These are phyloP conservation scores for Actenoides lindsayi DNA, from an alignment of 2,113 vertebrate genomes.

Conservation along the genomic window DNA sequence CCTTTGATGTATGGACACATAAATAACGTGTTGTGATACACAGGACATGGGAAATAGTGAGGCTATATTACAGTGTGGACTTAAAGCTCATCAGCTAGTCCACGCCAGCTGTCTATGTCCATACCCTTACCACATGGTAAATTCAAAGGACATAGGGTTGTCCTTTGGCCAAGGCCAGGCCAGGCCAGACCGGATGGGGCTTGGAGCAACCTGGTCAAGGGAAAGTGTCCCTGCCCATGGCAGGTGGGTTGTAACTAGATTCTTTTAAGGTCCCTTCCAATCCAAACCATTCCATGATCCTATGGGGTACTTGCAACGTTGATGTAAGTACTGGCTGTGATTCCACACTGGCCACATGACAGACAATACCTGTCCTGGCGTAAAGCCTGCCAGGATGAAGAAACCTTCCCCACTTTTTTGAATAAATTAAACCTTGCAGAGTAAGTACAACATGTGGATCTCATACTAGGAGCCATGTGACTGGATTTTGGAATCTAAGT, in stretches of 20 bases:
- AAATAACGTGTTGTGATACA: accelerated
- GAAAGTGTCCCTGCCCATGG: not conserved
- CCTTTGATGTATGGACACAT: accelerated
- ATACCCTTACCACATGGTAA: not conserved
- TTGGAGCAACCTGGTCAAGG: not conserved
- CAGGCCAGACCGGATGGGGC: not conserved
- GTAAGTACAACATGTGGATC: not conserved
- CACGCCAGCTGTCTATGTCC: not conserved
- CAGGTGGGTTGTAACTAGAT: not conserved
- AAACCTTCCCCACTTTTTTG: not conserved
- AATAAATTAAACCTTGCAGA: not conserved
- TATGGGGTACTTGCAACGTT: accelerated
- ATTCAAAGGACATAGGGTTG: not conserved
- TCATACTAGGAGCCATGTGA: not conserved
- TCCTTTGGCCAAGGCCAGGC: not conserved
- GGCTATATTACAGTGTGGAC: not conserved
- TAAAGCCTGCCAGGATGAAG: not conserved
- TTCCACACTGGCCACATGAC: not conserved
- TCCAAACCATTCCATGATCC: not conserved
- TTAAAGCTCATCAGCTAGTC: not conserved
- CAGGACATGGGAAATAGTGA: not conserved
- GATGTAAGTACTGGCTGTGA: not conserved
- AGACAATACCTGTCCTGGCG: not conserved
- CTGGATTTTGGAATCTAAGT: not conserved
- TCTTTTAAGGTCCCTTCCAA: not conserved